Evolutionary conservation across 2,113 vertebrate genomes (phyloP).

Genomic region (Siniperca knerii): DNA sequence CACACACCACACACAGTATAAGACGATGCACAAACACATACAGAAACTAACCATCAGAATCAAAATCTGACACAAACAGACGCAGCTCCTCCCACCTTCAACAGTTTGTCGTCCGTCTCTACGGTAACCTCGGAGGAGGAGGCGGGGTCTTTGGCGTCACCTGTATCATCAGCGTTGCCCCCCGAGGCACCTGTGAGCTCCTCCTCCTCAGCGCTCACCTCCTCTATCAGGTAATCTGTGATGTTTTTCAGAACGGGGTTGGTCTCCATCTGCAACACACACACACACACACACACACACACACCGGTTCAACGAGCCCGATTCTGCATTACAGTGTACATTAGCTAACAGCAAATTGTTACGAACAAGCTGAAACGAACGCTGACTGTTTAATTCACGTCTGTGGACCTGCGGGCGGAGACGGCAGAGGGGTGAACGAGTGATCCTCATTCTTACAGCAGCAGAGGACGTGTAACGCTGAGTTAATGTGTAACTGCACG

Average conservation of each 20-base stretch:
- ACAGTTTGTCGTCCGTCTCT: conserved; percentile 90
- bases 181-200: conserved; percentile 88
- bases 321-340: too few relatives aligned
- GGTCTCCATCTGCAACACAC: conserved; percentile 76
- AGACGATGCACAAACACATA: too few relatives aligned
- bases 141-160: conserved; percentile 88
- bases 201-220: conserved; percentile 93
- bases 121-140: conserved; percentile 88
- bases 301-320: too few relatives aligned
- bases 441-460: too few relatives aligned
- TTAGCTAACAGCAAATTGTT: too few relatives aligned
- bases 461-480: too few relatives aligned
- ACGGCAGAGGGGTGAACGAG: too few relatives aligned
- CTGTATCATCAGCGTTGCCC: conserved; percentile 62
- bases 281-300: conserved; percentile 1
- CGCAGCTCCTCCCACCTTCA: conserved; percentile 84
- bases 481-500: too few relatives aligned
- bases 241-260: conserved; percentile 93
- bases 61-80: not conserved
- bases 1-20: not conserved
- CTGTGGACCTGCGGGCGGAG: too few relatives aligned
- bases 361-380: too few relatives aligned
- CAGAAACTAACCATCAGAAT: too few relatives aligned
- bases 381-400: too few relatives aligned
- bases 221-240: conserved; percentile 93